Percentiles rank a stretch among this genome's conserved stretches.
Evolutionary conservation across 2,888 invertebrate species (phyloP).

Genomic region (Idaea aversata): DNA sequence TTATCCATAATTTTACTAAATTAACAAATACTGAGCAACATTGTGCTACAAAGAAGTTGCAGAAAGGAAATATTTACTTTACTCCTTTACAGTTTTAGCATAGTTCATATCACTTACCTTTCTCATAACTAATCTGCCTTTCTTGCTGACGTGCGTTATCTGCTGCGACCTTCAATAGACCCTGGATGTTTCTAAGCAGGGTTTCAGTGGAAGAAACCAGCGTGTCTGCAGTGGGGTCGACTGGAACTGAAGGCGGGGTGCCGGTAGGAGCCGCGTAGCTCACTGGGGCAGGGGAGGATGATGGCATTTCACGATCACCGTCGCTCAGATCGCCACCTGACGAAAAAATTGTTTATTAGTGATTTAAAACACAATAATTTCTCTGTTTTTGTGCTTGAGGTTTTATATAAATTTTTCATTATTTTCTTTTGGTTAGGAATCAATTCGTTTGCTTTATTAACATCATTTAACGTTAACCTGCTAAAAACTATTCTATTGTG

Average conservation of each 20-base stretch:
- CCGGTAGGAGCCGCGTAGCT: slow-evolving; percentile 90
- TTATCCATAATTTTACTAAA: slow-evolving; percentile 16
- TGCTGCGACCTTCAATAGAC: slow-evolving; percentile 97
- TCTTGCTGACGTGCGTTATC: slow-evolving; percentile 98
- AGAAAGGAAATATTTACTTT: background rate
- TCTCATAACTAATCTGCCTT: slow-evolving; percentile 96
- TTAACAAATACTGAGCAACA: slow-evolving; percentile 2
- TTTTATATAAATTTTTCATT: too few species aligned
- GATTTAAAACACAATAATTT: background rate
- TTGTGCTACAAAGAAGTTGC: background rate
- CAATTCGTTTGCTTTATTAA: too few species aligned
- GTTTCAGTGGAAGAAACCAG: slow-evolving; percentile 94
- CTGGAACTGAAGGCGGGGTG: slow-evolving; percentile 67
- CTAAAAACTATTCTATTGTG: too few species aligned
- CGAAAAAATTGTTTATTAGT: slow-evolving; percentile 5
- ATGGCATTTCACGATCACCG: slow-evolving; percentile 84
- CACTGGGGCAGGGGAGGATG: slow-evolving; percentile 84
- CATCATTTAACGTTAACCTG: too few species aligned
- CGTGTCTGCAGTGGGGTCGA: slow-evolving; percentile 74
- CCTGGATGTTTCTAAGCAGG: slow-evolving; percentile 96
- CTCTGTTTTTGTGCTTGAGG: background rate
- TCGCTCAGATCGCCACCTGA: slow-evolving; percentile 87
- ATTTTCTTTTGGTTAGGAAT: too few species aligned
- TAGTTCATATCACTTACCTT: slow-evolving; percentile 84
- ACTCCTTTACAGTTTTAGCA: background rate